Percentiles rank a stretch among this genome's conserved stretches.
These are phyloP conservation scores for Zosterops pallidus DNA, from an alignment of 2,113 vertebrate species.

Conservation along the genomic window DNA sequence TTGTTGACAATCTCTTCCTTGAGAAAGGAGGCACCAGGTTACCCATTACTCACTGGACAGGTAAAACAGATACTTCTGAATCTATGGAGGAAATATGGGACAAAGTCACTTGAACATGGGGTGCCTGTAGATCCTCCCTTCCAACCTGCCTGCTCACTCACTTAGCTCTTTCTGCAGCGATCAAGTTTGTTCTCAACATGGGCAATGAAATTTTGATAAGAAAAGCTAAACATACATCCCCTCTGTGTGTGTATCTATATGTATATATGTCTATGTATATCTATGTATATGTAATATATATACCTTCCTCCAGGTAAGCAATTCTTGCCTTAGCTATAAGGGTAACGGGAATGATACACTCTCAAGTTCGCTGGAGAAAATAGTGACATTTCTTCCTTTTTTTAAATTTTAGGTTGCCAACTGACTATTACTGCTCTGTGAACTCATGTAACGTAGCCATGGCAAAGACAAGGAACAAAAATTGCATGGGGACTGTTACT, in stretches of 20 bases:
- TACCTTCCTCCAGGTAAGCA: not conserved
- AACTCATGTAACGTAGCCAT: not conserved
- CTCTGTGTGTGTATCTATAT: accelerated
- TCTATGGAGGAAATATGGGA: not conserved
- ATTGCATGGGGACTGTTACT: not conserved
- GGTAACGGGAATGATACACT: not conserved
- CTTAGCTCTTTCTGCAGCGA: not conserved
- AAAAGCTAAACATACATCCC: not conserved
- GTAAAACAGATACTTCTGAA: not conserved
- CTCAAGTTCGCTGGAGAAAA: not conserved
- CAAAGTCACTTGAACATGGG: not conserved
- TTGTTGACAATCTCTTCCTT: not conserved
- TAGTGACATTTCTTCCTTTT: not conserved
- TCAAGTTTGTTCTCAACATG: not conserved
- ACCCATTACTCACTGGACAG: not conserved
- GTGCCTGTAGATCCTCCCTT: not conserved
- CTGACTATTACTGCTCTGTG: not conserved
- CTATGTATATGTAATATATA: not conserved
- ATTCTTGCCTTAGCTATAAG: not conserved
- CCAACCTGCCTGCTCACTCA: not conserved
- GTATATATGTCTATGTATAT: accelerated
- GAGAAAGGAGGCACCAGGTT: not conserved
- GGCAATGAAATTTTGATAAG: not conserved
- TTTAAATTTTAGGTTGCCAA: not conserved
- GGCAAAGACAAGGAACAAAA: not conserved